A percentile compares a stretch with the other conserved stretches of the same genome.
These are phyloP conservation scores for Onthophagus sagittarius DNA, from an alignment of 2,888 invertebrate genomes.

Conservation along the genomic window DNA sequence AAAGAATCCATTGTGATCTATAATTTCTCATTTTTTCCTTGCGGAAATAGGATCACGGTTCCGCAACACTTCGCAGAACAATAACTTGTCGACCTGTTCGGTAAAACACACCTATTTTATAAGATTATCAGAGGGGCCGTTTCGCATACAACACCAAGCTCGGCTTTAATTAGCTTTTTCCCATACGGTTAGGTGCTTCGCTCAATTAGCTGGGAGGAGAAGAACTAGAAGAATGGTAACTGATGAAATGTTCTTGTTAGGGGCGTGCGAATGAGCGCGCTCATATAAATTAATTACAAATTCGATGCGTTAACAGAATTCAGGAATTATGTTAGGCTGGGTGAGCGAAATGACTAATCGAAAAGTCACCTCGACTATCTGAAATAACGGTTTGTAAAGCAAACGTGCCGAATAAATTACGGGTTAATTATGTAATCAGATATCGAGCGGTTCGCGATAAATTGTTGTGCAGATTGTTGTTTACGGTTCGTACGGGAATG, in stretches of 20 bases:
- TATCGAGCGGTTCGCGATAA: constrained; percentile 8
- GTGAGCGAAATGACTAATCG: neutral
- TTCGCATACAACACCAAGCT: neutral
- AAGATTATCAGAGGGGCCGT: neutral
- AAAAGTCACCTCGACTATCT: neutral
- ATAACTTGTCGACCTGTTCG: neutral
- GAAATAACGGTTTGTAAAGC: neutral
- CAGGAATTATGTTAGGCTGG: neutral
- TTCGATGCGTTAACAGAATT: neutral
- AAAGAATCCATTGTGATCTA: neutral
- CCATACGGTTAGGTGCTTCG: neutral
- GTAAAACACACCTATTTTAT: neutral
- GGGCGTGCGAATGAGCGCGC: neutral
- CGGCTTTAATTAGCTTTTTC: neutral
- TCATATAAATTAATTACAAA: neutral
- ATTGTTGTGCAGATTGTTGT: constrained; percentile 4
- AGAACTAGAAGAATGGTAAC: neutral
- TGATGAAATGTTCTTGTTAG: neutral
- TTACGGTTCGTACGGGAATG: constrained; percentile 3
- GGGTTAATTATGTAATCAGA: constrained; percentile 10
- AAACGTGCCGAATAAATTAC: neutral
- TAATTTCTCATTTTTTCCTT: neutral
- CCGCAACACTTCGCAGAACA: neutral
- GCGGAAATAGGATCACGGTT: neutral
- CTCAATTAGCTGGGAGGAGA: neutral